phyloP scores from a whole-genome alignment of 2,888 invertebrate genomes.

The Cataglyphis rosenhaueri region DNA sequence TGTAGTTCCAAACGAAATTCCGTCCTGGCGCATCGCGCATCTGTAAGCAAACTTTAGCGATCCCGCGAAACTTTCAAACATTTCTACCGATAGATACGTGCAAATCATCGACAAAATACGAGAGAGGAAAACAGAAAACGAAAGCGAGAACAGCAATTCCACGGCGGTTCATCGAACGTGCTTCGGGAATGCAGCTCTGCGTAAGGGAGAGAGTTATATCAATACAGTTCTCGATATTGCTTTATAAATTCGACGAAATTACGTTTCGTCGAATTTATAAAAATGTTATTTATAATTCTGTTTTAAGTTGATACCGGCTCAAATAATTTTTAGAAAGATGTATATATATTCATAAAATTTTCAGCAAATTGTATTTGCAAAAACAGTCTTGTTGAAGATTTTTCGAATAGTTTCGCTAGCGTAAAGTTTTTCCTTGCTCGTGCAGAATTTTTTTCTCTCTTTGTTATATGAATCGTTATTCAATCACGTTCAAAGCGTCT shows the following conservation, averaged over 20 bases:
- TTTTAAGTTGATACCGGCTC: constrained; percentile 3
- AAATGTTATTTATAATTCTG: constrained; percentile 41
- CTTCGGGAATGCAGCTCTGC: neutral
- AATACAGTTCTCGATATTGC: constrained; percentile 5
- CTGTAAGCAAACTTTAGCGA: constrained; percentile 60
- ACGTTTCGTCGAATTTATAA: constrained; percentile 42
- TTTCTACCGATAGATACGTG: constrained; percentile 45
- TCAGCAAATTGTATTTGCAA: neutral
- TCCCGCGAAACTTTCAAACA: constrained; percentile 51
- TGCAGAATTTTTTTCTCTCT: neutral
- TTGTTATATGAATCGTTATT: constrained; percentile 8
- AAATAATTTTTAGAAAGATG: constrained; percentile 24
- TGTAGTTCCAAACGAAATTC: constrained; percentile 50
- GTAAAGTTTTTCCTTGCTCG: neutral
- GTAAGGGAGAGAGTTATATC: neutral
- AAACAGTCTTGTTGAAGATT: neutral
- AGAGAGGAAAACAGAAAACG: constrained; percentile 39
- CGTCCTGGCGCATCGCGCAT: constrained; percentile 9
- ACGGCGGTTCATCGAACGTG: constrained; percentile 12
- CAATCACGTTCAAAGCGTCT: neutral
- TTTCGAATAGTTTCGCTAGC: neutral
- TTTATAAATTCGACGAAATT: neutral
- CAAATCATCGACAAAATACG: constrained; percentile 54
- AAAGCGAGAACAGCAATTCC: constrained; percentile 17
- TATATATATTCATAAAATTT: neutral